Percentiles rank a stretch among this genome's conserved stretches.
These are phyloP conservation scores for Melanaphis sacchari DNA, from an alignment of 1,140 invertebrate species.

Conservation along the genomic window DNA sequence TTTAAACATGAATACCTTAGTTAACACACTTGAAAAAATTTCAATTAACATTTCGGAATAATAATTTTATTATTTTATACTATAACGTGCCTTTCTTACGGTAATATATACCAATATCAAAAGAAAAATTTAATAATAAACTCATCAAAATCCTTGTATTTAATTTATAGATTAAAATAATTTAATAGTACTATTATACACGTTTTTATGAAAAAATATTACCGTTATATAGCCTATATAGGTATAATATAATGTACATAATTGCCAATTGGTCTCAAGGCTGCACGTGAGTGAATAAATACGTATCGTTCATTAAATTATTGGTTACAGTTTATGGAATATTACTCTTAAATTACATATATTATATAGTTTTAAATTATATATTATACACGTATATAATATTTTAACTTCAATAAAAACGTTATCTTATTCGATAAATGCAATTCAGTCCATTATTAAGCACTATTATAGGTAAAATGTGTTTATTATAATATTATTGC, in stretches of 20 bases:
- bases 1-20: not conserved
- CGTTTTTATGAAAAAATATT: not conserved
- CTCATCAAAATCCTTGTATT: slow-evolving; percentile 5
- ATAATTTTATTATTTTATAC: not conserved
- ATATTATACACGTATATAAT: not conserved
- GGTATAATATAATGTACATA: not conserved
- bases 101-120: too few species aligned
- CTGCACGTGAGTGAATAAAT: not conserved
- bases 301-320: slow-evolving; percentile 20
- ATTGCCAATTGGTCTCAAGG: slow-evolving; percentile 21
- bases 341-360: slow-evolving; percentile 8
- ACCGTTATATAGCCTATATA: not conserved
- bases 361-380: not conserved
- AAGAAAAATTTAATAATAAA: not conserved
- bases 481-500: not conserved
- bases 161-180: not conserved
- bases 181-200: not conserved
- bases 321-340: not conserved
- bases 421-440: not conserved
- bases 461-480: not conserved
- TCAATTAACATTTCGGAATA: not conserved
- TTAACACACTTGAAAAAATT: not conserved
- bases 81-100: not conserved
- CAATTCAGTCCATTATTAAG: not conserved
- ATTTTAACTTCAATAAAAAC: not conserved